phyloP scores from a whole-genome alignment of 1,140 invertebrate genomes.

The Drosophila orena region DNA sequence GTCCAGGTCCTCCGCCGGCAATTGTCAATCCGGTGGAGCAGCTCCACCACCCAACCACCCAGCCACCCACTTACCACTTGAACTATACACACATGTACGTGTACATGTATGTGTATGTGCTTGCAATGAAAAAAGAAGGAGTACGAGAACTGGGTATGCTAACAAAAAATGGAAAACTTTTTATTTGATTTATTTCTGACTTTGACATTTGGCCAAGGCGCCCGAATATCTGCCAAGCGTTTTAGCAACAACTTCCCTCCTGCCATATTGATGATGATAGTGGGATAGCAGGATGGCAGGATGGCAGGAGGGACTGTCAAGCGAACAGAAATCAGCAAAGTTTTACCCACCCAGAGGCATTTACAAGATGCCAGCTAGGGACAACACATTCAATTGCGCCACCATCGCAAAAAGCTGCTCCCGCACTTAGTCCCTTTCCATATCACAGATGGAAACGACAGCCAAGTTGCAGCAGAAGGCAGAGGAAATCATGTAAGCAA shows the following conservation, averaged over 20 bases:
- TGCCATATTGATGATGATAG: conserved; percentile 67
- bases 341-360: conserved; percentile 51
- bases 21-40: conserved; percentile 32
- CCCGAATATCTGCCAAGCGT: conserved; percentile 28
- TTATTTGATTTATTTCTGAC: conserved; percentile 46
- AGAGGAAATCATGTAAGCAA: conserved; percentile 62
- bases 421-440: conserved; percentile 15
- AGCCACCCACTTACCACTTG: conserved; percentile 5
- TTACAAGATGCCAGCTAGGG: conserved; percentile 46
- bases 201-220: conserved; percentile 54
- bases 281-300: background rate
- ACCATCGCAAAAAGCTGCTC: conserved; percentile 11
- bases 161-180: conserved; percentile 46
- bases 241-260: conserved; percentile 17
- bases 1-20: conserved; percentile 15
- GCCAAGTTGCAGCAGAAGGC: conserved; percentile 25
- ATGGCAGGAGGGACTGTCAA: background rate
- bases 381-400: conserved; percentile 38
- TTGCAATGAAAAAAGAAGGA: conserved; percentile 26
- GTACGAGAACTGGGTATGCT: conserved; percentile 7
- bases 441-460: conserved; percentile 9
- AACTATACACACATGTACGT: conserved; percentile 43
- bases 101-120: conserved; percentile 6
- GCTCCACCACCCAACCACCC: background rate
- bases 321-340: conserved; percentile 42